Evolutionary conservation across 2,888 invertebrate genomes (phyloP), one percentile per base, ranked within the genome.

Genomic region (Drosophila limbata): DNA sequence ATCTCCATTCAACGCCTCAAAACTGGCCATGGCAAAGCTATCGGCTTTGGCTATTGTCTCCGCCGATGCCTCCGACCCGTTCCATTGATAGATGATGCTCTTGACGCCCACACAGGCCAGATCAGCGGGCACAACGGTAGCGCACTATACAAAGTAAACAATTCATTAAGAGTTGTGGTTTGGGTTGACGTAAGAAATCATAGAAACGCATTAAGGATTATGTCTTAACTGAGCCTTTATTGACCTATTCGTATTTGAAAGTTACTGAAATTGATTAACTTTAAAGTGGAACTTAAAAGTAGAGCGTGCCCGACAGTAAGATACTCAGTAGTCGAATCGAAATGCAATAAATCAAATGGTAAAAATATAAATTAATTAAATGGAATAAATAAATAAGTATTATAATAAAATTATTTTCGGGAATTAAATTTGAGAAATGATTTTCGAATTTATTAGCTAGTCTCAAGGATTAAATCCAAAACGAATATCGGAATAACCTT

Each of bases 51-150:
- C 66, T 39, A 88, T 84, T 15, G 87, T 82, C 35, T 91, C 92
- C 0, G 80, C 59, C 0, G 87, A 71, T 0, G 91, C 89, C 60
- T 90, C 87, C 4, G 90, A 90, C 0, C 93, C 93, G 60, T 89
- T 88, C 93, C 93, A 93, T 51, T 92, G 88, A 65, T 93, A 93
- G 33, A 93, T 91, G 68, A 91, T 92, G 86, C 68, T 90, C 79
- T 81, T 94, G 92, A 89, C 71, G 35, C 92, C 92, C 37, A 92
- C 87, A 51, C 80, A 84, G 45, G 87, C 86, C 56, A 79, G 66
- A 70, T 91, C 91, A 6, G 82, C 69, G 10, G 89, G 81, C 64
- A 89, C 76, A 60, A 88, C 77, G n/a, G 91, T 85, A 11, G 91
- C 81, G 65, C 90, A 80, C 86, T 91, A 51, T 48, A 33, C 17